These are phyloP conservation scores for Drosophila orosa DNA, from an alignment of 1,140 invertebrate species.

Conservation along the genomic window DNA sequence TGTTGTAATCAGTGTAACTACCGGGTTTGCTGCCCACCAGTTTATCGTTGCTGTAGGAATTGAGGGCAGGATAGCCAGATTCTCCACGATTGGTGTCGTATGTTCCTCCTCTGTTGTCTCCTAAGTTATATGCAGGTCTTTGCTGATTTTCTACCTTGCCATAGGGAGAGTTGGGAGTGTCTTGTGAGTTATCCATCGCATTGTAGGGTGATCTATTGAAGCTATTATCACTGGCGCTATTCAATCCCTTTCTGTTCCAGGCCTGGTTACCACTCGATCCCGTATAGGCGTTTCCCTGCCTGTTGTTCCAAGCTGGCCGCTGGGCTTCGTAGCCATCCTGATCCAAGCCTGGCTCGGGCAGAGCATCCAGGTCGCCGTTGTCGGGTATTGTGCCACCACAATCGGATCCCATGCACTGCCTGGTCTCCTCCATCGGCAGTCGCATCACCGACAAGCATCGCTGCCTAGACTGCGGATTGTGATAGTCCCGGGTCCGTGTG, in stretches of 20 bases:
- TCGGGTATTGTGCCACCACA: slow-evolving; percentile 70
- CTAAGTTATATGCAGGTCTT: neutral
- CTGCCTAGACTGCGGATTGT: slow-evolving; percentile 58
- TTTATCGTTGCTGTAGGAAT: slow-evolving; percentile 49
- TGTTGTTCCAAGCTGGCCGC: slow-evolving; percentile 12
- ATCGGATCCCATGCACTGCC: slow-evolving; percentile 53
- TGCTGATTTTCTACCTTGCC: slow-evolving; percentile 10
- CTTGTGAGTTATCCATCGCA: slow-evolving; percentile 1
- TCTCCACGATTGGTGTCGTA: slow-evolving; percentile 24
- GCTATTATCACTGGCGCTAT: slow-evolving; percentile 3
- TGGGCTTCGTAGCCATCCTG: slow-evolving; percentile 12
- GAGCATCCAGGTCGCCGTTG: slow-evolving; percentile 50
- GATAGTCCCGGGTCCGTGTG: slow-evolving; percentile 61
- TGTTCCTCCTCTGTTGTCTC: slow-evolving; percentile 5
- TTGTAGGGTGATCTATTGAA: slow-evolving; percentile 17
- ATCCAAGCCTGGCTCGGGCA: slow-evolving; percentile 28
- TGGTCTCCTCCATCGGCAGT: slow-evolving; percentile 60
- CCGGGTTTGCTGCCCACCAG: slow-evolving; percentile 26
- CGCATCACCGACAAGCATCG: slow-evolving; percentile 53
- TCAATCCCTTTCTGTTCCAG: slow-evolving; percentile 41
- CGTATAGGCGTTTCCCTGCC: neutral
- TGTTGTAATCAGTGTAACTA: slow-evolving; percentile 33
- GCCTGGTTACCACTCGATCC: slow-evolving; percentile 9
- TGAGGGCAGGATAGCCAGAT: slow-evolving; percentile 14
- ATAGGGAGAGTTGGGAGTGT: slow-evolving; percentile 1